A percentile compares a stretch with the other conserved stretches of the same genome.
phyloP scores from a whole-genome alignment of 1,140 invertebrate genomes.

The Bombus affinis region DNA sequence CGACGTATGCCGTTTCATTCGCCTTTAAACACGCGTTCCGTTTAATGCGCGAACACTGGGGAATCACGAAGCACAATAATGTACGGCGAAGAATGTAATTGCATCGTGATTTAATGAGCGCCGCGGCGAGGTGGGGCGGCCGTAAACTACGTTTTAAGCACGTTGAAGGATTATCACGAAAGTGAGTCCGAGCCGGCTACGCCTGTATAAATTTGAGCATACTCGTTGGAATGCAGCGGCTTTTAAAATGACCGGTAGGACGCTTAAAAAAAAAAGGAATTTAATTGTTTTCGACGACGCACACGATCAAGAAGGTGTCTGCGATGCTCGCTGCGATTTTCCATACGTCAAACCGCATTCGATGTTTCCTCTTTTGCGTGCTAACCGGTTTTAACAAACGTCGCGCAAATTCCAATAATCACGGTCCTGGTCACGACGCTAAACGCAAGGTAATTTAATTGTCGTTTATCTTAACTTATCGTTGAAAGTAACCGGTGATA shows the following conservation, averaged over 20 bases:
- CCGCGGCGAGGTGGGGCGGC: conserved; percentile 31
- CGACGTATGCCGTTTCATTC: conserved; percentile 52
- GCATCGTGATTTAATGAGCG: conserved; percentile 63
- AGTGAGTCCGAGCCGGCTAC: conserved; percentile 4
- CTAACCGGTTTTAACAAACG: conserved; percentile 41
- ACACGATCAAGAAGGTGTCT: no score
- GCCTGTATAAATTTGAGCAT: conserved; percentile 40
- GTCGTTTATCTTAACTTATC: conserved; percentile 16
- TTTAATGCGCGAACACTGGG: conserved; percentile 50
- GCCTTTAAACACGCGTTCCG: conserved; percentile 65
- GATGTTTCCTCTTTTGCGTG: conserved; percentile 22
- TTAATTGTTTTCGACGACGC: conserved; percentile 20
- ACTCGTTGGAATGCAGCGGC: conserved; percentile 5
- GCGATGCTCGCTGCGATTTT: not conserved
- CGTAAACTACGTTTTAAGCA: conserved; percentile 54
- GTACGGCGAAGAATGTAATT: conserved; percentile 63
- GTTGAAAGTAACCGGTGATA: not conserved
- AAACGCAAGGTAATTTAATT: conserved; percentile 1
- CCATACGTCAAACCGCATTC: not conserved
- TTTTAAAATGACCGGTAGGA: conserved; percentile 4
- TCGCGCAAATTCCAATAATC: conserved; percentile 21
- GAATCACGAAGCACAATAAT: conserved; percentile 57
- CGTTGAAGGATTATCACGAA: conserved; percentile 56
- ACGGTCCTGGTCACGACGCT: conserved; percentile 1
- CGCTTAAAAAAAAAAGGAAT: not conserved